Evolutionary conservation across 2,797 vertebrate species (phyloP).

Genomic region (Cirrhinus molitorella): DNA sequence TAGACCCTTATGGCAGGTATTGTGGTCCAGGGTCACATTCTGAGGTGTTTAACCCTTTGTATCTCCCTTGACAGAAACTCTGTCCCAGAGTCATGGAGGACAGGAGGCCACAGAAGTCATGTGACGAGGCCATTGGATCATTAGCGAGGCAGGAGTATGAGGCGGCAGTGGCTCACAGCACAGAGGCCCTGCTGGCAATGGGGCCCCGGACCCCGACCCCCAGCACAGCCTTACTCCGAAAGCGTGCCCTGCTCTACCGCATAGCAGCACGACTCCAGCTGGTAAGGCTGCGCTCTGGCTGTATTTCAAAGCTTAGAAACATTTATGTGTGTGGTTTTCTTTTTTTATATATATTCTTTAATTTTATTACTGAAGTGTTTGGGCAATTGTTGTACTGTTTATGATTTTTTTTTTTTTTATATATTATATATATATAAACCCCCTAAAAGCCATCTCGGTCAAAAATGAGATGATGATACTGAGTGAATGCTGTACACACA

Average conservation of each 20-base stretch:
- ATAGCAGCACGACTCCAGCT: conserved; percentile 95
- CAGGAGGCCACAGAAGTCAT: conserved; percentile 99
- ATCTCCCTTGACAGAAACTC: conserved; percentile 82
- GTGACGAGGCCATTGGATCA: conserved; percentile 98
- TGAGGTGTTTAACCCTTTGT: conserved; percentile 13
- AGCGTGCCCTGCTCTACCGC: conserved; percentile 93
- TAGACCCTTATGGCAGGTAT: no score
- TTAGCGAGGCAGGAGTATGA: conserved; percentile 95
- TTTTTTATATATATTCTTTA: no score
- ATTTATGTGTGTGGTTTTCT: no score
- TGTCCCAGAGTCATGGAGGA: conserved; percentile 99
- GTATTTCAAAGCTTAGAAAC: not conserved
- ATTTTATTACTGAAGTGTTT: not conserved
- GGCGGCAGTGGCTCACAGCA: conserved; percentile 92
- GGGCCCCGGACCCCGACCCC: conserved; percentile 83
- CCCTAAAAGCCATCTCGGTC: no score
- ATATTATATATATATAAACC: no score
- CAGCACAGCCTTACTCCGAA: conserved; percentile 83
- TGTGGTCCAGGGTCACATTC: not conserved
- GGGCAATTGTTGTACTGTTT: not conserved
- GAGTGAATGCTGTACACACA: no score
- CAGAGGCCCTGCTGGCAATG: conserved; percentile 92
- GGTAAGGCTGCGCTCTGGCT: conserved; percentile 74
- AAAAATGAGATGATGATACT: no score
- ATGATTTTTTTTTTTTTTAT: no score